A percentile compares a stretch with the other conserved stretches of the same genome.
Conservation (phyloP, 2,888 invertebrate species). For the Leptinotarsa rubiginosa region DNA sequence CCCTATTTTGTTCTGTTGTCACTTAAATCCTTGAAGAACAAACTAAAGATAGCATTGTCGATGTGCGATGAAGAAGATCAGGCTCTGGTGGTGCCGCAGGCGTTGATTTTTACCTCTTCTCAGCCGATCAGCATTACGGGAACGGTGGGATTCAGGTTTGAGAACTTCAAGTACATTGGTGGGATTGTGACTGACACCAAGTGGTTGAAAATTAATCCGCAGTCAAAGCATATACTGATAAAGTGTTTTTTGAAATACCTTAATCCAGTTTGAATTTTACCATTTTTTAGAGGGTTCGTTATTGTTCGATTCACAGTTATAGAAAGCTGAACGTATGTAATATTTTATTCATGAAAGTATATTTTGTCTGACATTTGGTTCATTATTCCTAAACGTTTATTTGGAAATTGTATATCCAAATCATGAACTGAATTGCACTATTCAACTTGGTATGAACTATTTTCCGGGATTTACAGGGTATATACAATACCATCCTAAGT, state of each 20-base stretch:
- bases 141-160: background rate
- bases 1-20: background rate
- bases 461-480: too few species aligned
- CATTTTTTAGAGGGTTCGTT: too few species aligned
- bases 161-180: background rate
- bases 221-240: background rate
- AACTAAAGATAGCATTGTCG: background rate
- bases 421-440: too few species aligned
- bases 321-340: too few species aligned
- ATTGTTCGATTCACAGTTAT: too few species aligned
- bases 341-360: too few species aligned
- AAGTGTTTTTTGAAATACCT: background rate
- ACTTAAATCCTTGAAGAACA: background rate
- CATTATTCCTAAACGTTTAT: too few species aligned
- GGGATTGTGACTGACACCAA: background rate
- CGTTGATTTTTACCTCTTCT: background rate
- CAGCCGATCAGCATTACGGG: background rate
- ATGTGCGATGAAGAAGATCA: background rate
- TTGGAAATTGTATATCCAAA: too few species aligned
- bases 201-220: background rate
- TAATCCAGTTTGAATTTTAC: too few species aligned
- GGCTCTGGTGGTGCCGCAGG: background rate
- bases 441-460: too few species aligned
- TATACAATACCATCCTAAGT: too few species aligned
- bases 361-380: too few species aligned